Base-by-base conservation (phyloP, 2,888 invertebrate species). In the Stramonita haemastoma region DNA sequence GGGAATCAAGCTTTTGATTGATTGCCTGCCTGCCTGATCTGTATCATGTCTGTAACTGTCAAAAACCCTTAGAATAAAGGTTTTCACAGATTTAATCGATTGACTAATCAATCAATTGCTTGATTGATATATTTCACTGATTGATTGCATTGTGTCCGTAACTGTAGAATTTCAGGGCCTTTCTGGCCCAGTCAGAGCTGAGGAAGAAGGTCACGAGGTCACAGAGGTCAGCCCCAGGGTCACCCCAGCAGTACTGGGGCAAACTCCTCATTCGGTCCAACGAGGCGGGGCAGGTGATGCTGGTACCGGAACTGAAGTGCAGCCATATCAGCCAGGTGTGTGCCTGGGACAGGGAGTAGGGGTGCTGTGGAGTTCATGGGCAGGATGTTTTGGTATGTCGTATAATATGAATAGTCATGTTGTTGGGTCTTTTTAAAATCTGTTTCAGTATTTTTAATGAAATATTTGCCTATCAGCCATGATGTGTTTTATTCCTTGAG, bases 231-330 rank as follows among this genome's bases (percentile, higher is more conserved):
- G 15, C 29, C 4, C 1, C n/a, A n/a, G 73, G 73, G n/a, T 6
- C 6, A 26, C 56, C 17, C 8, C 56, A 46, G 46, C 46, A 46
- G 46, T 46, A 15, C 83, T 85, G 85, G 85, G 29, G 57, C 57
- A 57, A 57, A 57, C 29, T 85, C 29, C 6, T 57, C 15, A 85
- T 85, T 29, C 85, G 85, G 17, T 85, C 85, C 57, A 85, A 85
- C 29, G 85, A 85, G 57, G 26, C 26, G 17, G 85, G 85, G 15
- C 85, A 85, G 26, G 85, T 85, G 17, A 85, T 85, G 85, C 57
- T 85, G 56, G 85, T 85, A 29, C 85, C 85, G 1, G 85, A 85
- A 15, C 29, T 85, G 29, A 56, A 29, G 6, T n/a, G 85, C 57
- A 57, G 85, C 22, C 11, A 57, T 4, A 29, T 85, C 85, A 57